Base-by-base conservation (phyloP, 1,140 invertebrate species). In the Hyposmocoma kahamanoa region DNA sequence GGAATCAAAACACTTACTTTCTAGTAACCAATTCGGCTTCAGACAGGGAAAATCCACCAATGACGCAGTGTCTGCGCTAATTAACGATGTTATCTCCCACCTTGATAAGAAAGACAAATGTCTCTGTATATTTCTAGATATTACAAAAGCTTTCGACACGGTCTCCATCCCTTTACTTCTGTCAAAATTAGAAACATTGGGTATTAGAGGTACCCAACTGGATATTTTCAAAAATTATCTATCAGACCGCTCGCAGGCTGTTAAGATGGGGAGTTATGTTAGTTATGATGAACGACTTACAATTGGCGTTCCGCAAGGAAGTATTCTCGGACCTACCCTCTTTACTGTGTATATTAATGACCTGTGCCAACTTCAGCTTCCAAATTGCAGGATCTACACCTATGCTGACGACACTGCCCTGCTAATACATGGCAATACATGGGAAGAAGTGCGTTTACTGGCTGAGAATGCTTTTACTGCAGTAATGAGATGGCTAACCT, bases 131-230 rank as follows among this genome's bases (percentile, higher is more conserved):
- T 45, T 51, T 24, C 39, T 50, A 9, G 47, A 50, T 34, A 17
- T 50, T 5, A 39, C 47, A 6, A 50, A 50, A 26, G 47, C 47
- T 10, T 50, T 50, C 22, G 47, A 50, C 39, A 50, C 47, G 4
- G 22, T 50, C 6, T 50, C 46, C 1, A 26, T 22, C 5, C 46
- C 46, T 2, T 8, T 47, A n/a, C 34, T 47, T 10, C 13, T 47
- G 11, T 17, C 10, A 1, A 34, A 22, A 18, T 20, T 50, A 1
- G 18, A 42, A 15, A 6, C 2, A 9, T 10, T 50, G 2, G 47
- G 47, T 22, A 22, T 50, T 15, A 19, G 47, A 24, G 47, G 18
- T 2, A 42, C 11, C 1, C 39, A 20, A 18, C 28, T 43, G 3
- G 5, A 24, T 15, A n/a, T 42, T 1, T 34, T 50, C 10, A 1